Base-by-base conservation (phyloP, 2,888 invertebrate species). In the Lumbricus terrestris region DNA sequence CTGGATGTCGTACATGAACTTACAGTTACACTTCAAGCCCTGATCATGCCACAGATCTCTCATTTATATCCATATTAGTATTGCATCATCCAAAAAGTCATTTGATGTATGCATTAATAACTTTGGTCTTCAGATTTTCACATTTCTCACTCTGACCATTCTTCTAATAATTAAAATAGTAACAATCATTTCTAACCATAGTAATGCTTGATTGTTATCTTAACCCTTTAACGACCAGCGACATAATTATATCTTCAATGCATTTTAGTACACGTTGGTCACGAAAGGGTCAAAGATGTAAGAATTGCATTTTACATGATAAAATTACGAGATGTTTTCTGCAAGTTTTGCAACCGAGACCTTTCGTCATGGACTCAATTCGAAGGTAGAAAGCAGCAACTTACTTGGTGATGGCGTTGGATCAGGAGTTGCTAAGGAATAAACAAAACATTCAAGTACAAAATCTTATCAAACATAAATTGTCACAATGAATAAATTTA, bases 331-430 rank as follows among this genome's bases (percentile, higher is more conserved):
- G n/a, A 69, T 29, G 69, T n/a, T 69, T 69, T 13, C 8, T 54
- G 4, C 3, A 47, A 47, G 29, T 23, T 54, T 23, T 54, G 54
- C 23, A 54, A 0, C 5, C 29, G 23, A 54, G 29, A 8, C 29
- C 69, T 69, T 69, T 69, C 47, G 1, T 47, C 20, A 47, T 8
- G 23, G 47, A 47, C 20, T 23, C 40, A 47, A 47, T 47, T 47
- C 1, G 23, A 47, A 47, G 47, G 47, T n/a, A n/a, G n/a, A n/a
- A n/a, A n/a, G n/a, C n/a, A n/a, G n/a, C 29, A n/a, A 38, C 34
- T 47, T 85, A 90, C 90, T 85, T 90, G 88, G 88, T 23, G 42
- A 34, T 34, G 88, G 90, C 23, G 90, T 85, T 47, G 85, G 90
- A 3, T 40, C 23, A 33, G 85, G 40, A 37, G 90, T 90, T 20